phyloP scores from a whole-genome alignment of 2,113 vertebrate genomes.

The Coreoperca whiteheadi region DNA sequence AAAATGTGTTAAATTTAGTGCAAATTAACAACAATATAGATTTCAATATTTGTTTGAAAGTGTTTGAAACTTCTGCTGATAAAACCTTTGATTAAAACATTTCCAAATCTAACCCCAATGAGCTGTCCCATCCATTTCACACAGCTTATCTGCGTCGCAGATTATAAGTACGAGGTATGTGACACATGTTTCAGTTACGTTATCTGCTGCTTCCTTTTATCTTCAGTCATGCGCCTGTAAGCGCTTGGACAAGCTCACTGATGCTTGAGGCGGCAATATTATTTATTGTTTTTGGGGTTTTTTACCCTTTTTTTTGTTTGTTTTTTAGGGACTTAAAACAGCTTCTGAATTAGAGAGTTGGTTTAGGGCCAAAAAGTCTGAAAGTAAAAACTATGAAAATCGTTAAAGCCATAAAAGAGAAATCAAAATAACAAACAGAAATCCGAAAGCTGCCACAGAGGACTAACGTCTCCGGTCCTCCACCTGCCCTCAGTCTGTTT shows the following conservation, averaged over 20 bases:
- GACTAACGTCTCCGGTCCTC: too few relatives aligned
- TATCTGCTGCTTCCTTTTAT: slow-evolving; percentile 8
- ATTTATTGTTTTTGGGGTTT: not conserved
- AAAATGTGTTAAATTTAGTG: not conserved
- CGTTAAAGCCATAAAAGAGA: not conserved
- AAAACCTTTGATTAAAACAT: not conserved
- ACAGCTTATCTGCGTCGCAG: slow-evolving; percentile 48
- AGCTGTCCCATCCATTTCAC: slow-evolving; percentile 36
- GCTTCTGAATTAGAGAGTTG: not conserved
- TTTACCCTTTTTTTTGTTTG: too few relatives aligned
- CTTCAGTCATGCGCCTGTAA: not conserved
- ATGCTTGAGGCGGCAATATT: not conserved
- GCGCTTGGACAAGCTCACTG: slow-evolving; percentile 12
- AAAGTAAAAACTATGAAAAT: not conserved
- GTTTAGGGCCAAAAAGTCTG: slow-evolving; percentile 8
- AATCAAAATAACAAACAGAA: not conserved
- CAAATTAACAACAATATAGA: not conserved
- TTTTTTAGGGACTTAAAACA: not conserved
- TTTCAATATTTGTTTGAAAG: not conserved
- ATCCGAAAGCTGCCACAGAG: too few relatives aligned
- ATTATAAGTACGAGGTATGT: slow-evolving; percentile 57
- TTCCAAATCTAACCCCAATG: not conserved
- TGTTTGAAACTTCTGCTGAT: not conserved
- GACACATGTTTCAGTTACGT: not conserved
- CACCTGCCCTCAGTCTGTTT: too few relatives aligned